Evolutionary conservation across 1,140 invertebrate species (phyloP).

Genomic region (Nasonia giraulti): DNA sequence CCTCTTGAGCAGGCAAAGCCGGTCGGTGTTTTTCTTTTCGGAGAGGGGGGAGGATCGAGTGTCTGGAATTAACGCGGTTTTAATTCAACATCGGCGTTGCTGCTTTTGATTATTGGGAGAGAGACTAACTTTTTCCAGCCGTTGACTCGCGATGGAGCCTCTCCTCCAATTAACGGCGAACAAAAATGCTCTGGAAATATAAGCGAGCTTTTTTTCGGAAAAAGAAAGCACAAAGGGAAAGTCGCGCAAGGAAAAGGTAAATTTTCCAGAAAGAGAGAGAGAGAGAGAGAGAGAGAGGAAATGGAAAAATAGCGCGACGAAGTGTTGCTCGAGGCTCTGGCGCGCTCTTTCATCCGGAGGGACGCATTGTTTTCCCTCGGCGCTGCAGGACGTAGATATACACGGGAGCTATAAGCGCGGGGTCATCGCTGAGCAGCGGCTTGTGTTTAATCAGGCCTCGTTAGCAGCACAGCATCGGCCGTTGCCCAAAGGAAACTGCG

Average conservation of each 20-base stretch:
- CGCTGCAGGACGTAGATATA: background rate
- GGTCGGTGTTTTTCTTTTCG: background rate
- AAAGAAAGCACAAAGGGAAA: background rate
- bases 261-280: background rate
- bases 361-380: constrained; percentile 4
- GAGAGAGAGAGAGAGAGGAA: background rate
- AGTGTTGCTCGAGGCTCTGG: constrained; percentile 15
- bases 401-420: too few relatives aligned
- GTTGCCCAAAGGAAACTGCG: background rate
- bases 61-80: background rate
- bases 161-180: too few relatives aligned
- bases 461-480: constrained; percentile 51
- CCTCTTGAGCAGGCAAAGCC: background rate
- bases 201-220: too few relatives aligned
- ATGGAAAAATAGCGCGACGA: background rate
- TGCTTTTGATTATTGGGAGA: too few relatives aligned
- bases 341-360: background rate
- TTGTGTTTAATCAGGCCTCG: constrained; percentile 58
- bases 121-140: too few relatives aligned
- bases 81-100: too few relatives aligned
- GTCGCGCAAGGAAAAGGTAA: background rate
- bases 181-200: too few relatives aligned
- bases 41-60: background rate
- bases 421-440: constrained; percentile 16
- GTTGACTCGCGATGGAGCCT: too few relatives aligned